Conservation (phyloP, 1,140 invertebrate species). For the Batillaria attramentaria region DNA sequence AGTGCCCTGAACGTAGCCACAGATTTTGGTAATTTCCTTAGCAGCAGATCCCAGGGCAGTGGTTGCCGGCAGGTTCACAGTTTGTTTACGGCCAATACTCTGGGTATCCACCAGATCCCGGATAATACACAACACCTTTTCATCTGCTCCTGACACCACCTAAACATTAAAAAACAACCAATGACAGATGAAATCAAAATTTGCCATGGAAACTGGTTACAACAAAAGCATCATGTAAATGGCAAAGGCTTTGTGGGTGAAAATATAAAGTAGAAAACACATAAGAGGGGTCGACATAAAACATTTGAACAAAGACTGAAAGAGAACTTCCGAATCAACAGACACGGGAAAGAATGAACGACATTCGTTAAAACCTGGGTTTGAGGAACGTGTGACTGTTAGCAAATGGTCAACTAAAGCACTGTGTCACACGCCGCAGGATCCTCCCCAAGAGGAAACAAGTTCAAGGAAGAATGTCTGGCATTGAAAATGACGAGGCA, state of each 20-base stretch:
- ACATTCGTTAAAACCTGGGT: too few species aligned
- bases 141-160: conserved; percentile 62
- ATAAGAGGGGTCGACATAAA: too few species aligned
- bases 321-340: too few species aligned
- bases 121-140: conserved; percentile 75
- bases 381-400: too few species aligned
- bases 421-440: too few species aligned
- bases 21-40: conserved; percentile 73
- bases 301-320: too few species aligned
- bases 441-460: too few species aligned
- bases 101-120: conserved; percentile 73
- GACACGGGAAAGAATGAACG: too few species aligned
- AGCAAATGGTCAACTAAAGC: too few species aligned
- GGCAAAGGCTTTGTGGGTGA: too few species aligned
- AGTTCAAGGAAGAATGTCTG: background rate
- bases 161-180: conserved; percentile 20
- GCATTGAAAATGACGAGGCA: background rate
- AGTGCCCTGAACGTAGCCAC: conserved; percentile 74
- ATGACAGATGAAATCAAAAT: background rate
- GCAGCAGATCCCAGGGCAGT: conserved; percentile 73
- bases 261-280: too few species aligned
- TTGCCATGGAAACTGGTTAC: background rate
- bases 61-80: conserved; percentile 72
- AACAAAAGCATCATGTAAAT: background rate
- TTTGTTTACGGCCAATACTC: conserved; percentile 56